Base-by-base conservation (phyloP, 1,140 invertebrate species). In the Drosophila kanapiae region DNA sequence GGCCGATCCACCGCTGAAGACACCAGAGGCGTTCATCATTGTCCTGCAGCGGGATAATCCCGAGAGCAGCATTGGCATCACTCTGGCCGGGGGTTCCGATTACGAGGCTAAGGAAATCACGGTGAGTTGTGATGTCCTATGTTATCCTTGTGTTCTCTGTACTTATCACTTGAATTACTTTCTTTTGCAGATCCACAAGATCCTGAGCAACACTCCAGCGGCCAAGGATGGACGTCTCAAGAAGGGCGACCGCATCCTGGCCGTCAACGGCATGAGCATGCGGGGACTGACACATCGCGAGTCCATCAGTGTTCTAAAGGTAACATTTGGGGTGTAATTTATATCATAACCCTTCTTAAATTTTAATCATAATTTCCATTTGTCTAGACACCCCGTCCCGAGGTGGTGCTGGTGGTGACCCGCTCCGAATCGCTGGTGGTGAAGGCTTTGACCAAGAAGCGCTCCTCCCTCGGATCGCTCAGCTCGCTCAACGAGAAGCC, bases 41-140 rank as follows among this genome's bases (percentile, higher is more conserved):
- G 92, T 93, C n/a, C 65, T 93, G 56, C 92, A 93, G 60, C 65
- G 92, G 23, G 92, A 93, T 54, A 92, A 85, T 90, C 79, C 95
- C 9, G 95, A 95, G 31, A 95, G 96, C 8, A 97, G 96, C 84
- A 95, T 98, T 43, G 97, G 97, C 14, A 96, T 98, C 48, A 97
- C 96, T 7, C 93, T 98, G 53, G 97, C 97, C 45, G 97, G 97
- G 47, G 97, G 97, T 6, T 95, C 95, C 6, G 97, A 98, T 90
- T 98, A 97, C 92, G 97, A 98, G 94, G 95, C 95, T 71, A 98
- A 98, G 93, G 97, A 98, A 93, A 97, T 98, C 53, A 98, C 97
- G 68, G 97, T 97, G 93, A 94, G 95, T 43, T 38, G 3, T 37
- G 9, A 8, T 0, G n/a, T 43, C 0, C 13, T 1, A 13, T 9